Evolutionary conservation across 1,140 invertebrate species (phyloP), one percentile per base, ranked within the genome.

Genomic region (Achatina immaculata): DNA sequence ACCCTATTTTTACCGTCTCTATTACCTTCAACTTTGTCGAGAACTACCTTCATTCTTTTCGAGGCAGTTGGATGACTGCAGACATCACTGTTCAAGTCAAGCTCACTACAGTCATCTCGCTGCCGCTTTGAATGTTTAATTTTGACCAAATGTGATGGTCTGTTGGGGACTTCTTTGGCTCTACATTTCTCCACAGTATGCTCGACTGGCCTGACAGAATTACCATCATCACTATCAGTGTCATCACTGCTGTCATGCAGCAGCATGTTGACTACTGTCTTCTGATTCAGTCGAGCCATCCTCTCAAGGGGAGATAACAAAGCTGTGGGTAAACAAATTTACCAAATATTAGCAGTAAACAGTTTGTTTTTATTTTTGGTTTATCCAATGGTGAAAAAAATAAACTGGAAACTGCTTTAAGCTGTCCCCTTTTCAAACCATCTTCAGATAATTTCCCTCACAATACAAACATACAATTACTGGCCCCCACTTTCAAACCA

Each of bases 201-300:
- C 21, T 1, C 55, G 14, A 6, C 34, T 11, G 76, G 45, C 3
- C 19, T 68, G 76, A 31, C 62, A 6, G 74, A 76, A 42, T 34
- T 11, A 2, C 28, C 14, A 51, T 76, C 14, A 51, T 76, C 74
- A 45, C 19, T 36, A n/a, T 21, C 16, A 6, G 9, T 58, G 6
- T 42, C 69, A 55, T 81, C 83, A 81, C 82, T 83, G 69, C 80
- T 75, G 66, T 88, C 86, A 80, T 87, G 75, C 71, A 84, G 81
- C 24, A 89, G 74, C 66, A 86, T 81, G 74, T 83, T 78, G 16
- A 84, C 81, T 0, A 86, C 85, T 82, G 85, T 79, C 68, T 83
- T 66, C 21, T 82, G 80, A 36, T 84, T 86, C n/a, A 83, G 68
- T 72, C 78, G n/a, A 34, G 42, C 74, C 48, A 80, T n/a, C 38